Conservation (phyloP, 2,797 vertebrate genomes). For the Anguilla anguilla region DNA sequence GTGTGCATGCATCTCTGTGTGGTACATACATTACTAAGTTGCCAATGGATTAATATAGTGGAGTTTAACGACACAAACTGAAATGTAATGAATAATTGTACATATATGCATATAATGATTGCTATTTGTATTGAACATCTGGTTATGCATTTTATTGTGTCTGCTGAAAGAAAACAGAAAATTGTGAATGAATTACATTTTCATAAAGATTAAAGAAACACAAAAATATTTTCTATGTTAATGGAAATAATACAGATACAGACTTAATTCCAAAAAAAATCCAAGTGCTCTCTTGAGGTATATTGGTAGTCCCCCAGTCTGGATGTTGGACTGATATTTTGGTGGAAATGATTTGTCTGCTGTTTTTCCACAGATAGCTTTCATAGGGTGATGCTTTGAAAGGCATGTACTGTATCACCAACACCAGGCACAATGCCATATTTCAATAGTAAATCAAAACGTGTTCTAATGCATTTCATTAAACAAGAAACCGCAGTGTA, state of each 20-base stretch:
- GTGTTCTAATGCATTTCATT: too few species aligned
- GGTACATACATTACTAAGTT: neutral
- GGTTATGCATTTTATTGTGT: neutral
- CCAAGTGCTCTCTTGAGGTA: neutral
- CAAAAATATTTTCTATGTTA: too few species aligned
- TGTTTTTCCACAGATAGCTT: neutral
- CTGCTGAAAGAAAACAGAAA: neutral
- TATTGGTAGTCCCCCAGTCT: neutral
- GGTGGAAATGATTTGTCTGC: neutral
- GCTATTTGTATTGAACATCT: too few species aligned
- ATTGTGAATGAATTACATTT: neutral
- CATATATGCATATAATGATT: too few species aligned
- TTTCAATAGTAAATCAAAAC: neutral
- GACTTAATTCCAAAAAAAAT: neutral
- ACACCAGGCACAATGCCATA: neutral
- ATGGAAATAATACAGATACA: neutral
- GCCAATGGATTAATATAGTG: neutral
- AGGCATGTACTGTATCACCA: neutral
- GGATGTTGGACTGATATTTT: neutral
- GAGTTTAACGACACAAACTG: neutral
- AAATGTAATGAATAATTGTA: too few species aligned
- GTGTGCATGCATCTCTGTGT: neutral
- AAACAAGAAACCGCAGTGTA: too few species aligned
- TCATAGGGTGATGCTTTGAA: conserved; percentile 4
- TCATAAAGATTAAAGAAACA: neutral